Base-by-base conservation (phyloP, 1,140 invertebrate species). In the Teleogryllus occipitalis region DNA sequence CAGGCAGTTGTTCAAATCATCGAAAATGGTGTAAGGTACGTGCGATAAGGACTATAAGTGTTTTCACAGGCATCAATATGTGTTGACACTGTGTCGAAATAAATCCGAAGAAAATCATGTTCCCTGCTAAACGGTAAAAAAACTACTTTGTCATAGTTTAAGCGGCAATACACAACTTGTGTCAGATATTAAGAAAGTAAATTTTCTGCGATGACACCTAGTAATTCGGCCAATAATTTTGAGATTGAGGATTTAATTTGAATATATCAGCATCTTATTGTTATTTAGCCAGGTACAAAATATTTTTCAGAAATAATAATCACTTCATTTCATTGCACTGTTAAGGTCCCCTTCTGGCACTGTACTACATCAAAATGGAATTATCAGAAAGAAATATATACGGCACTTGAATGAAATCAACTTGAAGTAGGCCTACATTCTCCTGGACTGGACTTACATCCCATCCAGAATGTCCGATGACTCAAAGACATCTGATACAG, bases 401-500 rank as follows among this genome's bases (percentile, higher is more conserved):
- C 48, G 47, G 47, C 47, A 77, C 76, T 21, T 77, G 47, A 77
- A 77, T 77, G 76, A 77, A 48, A 47, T 48, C 47, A 47, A 77
- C 48, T n/a, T n/a, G 46, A 48, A 49, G 48, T 77, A 77, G 47
- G n/a, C 54, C 54, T 65, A 65, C 54, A 14, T 48, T 10, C 39
- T 77, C 48, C 76, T 77, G 47, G 76, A 77, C 76, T 77, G 76
- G 76, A n/a, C 22, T 49, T 77, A 47, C 76, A 77, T 10, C 76
- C 76, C 76, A 48, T 54, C 76, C 47, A 79, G 27, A 79, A 79
- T 79, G 78, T 79, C 73, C 46, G 65, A 75, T 79, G 78, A 54
- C 47, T 39, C 78, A 21, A 77, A 77, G 18, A 73, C 65, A 54
- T 74, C 47, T 47, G 88, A 74, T 88, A 89, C 88, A 74, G 89